Evolutionary conservation across 2,888 invertebrate species (phyloP).

Genomic region (Blera fallax): DNA sequence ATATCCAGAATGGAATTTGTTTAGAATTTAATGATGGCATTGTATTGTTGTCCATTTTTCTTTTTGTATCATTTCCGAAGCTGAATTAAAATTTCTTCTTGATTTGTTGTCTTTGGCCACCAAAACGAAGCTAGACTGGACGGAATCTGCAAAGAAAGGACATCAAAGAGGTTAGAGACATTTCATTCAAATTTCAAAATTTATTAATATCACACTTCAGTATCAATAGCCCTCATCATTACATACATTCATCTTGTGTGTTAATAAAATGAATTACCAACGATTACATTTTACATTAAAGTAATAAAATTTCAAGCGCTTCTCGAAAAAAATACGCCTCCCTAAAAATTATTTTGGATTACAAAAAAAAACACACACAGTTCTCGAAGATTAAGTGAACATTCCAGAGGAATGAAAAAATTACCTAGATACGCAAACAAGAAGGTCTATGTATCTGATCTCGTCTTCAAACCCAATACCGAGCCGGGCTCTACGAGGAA

Average conservation of each 20-base stretch:
- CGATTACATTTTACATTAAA: slow-evolving; percentile 44
- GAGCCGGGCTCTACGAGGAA: background rate
- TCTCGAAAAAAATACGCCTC: slow-evolving; percentile 34
- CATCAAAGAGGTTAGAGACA: background rate
- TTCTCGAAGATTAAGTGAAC: slow-evolving; percentile 34
- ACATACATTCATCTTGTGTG: background rate
- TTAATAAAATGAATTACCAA: slow-evolving; percentile 24
- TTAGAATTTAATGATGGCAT: slow-evolving; percentile 63
- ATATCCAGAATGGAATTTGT: slow-evolving; percentile 64
- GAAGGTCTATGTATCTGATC: slow-evolving; percentile 34
- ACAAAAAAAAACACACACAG: background rate
- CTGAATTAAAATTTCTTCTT: background rate
- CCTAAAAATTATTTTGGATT: background rate
- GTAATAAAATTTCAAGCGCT: slow-evolving; percentile 45
- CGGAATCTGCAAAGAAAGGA: slow-evolving; percentile 60
- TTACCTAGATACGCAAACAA: slow-evolving; percentile 13
- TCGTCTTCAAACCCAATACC: slow-evolving; percentile 24
- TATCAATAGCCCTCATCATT: background rate
- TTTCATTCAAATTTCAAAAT: background rate
- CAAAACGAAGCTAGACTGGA: slow-evolving; percentile 42
- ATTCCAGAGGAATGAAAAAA: background rate
- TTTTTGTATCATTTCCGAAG: slow-evolving; percentile 44
- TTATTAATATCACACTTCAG: slow-evolving; percentile 22
- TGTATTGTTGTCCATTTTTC: slow-evolving; percentile 68
- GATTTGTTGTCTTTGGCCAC: slow-evolving; percentile 13